A percentile compares a stretch with the other conserved stretches of the same genome.
Conservation (phyloP, 2,888 invertebrate genomes). For the Diarsia rubi region DNA sequence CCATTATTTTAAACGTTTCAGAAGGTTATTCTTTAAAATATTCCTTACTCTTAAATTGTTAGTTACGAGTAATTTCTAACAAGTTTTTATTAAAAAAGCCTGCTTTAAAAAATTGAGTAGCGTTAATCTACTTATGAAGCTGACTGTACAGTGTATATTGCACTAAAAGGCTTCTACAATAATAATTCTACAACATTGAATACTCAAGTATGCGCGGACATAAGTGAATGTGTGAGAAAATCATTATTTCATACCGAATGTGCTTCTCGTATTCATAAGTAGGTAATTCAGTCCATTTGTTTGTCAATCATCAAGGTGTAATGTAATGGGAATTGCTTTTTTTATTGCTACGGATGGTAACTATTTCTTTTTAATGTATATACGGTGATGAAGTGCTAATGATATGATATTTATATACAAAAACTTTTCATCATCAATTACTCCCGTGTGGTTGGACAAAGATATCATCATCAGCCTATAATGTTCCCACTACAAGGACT, state of each 20-base stretch:
- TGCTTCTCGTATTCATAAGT: slow-evolving; percentile 67
- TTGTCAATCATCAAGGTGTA: slow-evolving; percentile 58
- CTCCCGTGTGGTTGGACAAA: neutral
- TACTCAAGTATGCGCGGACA: slow-evolving; percentile 23
- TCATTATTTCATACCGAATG: slow-evolving; percentile 65
- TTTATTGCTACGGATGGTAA: slow-evolving; percentile 35
- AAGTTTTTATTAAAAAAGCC: too few species aligned
- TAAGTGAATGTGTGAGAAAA: slow-evolving; percentile 69
- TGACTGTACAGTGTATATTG: neutral
- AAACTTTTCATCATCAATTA: neutral
- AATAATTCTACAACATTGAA: slow-evolving; percentile 4
- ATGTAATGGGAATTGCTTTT: slow-evolving; percentile 49
- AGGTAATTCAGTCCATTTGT: slow-evolving; percentile 58
- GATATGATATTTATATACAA: neutral
- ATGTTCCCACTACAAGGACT: too few species aligned
- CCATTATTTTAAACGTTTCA: too few species aligned
- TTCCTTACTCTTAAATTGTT: too few species aligned
- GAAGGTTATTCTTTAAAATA: too few species aligned
- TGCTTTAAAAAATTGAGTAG: too few species aligned
- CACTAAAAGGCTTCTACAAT: slow-evolving; percentile 12
- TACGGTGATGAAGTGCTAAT: slow-evolving; percentile 10
- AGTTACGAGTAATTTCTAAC: too few species aligned
- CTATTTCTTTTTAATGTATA: neutral
- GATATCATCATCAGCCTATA: too few species aligned
- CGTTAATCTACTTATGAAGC: too few species aligned